Percentiles rank a stretch among this genome's conserved stretches.
Conservation (phyloP, 2,888 invertebrate genomes). For the Junonia oenone region DNA sequence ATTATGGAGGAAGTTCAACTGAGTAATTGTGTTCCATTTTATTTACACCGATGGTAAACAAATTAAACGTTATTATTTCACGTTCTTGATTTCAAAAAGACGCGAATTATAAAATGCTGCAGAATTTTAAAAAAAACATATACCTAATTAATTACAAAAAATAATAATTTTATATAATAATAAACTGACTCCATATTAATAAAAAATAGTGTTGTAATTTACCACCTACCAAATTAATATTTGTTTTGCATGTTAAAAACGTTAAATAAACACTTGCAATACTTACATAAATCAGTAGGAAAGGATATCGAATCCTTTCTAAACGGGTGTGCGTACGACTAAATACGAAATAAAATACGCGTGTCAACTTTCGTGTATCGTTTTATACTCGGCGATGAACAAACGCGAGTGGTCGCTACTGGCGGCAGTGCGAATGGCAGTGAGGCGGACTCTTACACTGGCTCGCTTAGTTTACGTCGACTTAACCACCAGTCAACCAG, state of each 20-base stretch:
- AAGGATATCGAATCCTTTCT: slow-evolving; percentile 28
- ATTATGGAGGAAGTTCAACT: too few relatives aligned
- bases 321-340: slow-evolving; percentile 41
- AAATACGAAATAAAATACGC: slow-evolving; percentile 60
- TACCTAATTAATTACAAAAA: too few relatives aligned
- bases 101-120: too few relatives aligned
- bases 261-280: slow-evolving; percentile 12
- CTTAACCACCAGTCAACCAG: slow-evolving; percentile 13
- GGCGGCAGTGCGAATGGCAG: slow-evolving; percentile 49
- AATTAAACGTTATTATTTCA: too few relatives aligned
- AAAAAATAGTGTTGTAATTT: too few relatives aligned
- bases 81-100: too few relatives aligned
- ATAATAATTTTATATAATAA: too few relatives aligned
- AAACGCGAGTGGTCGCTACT: slow-evolving; percentile 45
- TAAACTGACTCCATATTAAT: too few relatives aligned
- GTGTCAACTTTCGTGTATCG: slow-evolving; percentile 59
- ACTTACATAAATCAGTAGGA: slow-evolving; percentile 29
- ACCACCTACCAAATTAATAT: background rate
- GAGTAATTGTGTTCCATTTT: too few relatives aligned
- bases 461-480: slow-evolving; percentile 4
- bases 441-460: slow-evolving; percentile 32
- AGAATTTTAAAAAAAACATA: too few relatives aligned
- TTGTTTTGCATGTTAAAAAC: too few relatives aligned
- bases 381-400: slow-evolving; percentile 44
- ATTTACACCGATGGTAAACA: too few relatives aligned